Conservation (phyloP, 2,113 vertebrate genomes). For the rabbit (Oryctolagus cuniculus) region mOryCun1.1 NC_091432.1:185101501-185102000, state of each 20-base stretch:
- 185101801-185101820: neutral
- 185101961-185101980: neutral
- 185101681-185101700: neutral
- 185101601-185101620: neutral
- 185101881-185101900: slow-evolving; percentile 26
- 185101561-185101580: neutral
- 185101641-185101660: neutral
- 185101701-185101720: neutral
- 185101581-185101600: neutral
- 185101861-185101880: slow-evolving; percentile 28
- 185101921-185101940: slow-evolving; percentile 10
- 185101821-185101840: neutral
- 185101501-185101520: neutral
- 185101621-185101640: neutral
- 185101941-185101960: slow-evolving; percentile 41
- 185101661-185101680: neutral
- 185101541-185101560: neutral
- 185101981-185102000: neutral
- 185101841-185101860: neutral
- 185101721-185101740: neutral
- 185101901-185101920: neutral
- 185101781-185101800: neutral
- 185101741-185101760: neutral
- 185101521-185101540: slow-evolving; percentile 35
- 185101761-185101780: neutral